Base-by-base conservation (phyloP, 2,797 vertebrate species). In the Pelochelys cantorii region DNA sequence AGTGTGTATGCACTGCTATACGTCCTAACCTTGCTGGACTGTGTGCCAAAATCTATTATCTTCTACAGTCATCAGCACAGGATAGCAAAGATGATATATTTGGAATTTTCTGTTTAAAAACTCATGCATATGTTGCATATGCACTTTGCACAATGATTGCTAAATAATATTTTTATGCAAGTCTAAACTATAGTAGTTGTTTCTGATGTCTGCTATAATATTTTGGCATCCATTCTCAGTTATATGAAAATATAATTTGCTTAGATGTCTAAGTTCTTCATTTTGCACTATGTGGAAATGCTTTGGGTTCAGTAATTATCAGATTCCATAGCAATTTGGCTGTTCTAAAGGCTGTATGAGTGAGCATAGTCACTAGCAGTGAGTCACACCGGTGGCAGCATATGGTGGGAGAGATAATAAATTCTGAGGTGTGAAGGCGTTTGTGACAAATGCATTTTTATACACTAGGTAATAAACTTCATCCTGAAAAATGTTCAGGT, bases 401-500 rank as follows among this genome's bases (percentile, higher is more conserved):
- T 95, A 89, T 92, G 94, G 89, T 87, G 86, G 52, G 68, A 71
- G 87, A 78, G 25, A 48, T 88, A 93, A 84, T 79, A 92, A 91
- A 94, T 87, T 65, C 68, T 68, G 34, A 55, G 85, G 80, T 95
- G 87, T 90, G 94, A 94, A 93, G 94, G 91, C 88, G 94, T 92
- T 74, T 87, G 85, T 95, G 95, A 95, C 90, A 97, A 95, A 92
- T 83, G 74, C 0, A 2, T 81, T 93, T 96, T 87, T 95, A 23
- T 91, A 81, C 0, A 23, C 94, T 92, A 78, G 42, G 48, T 81
- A 81, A 92, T 89, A 80, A 94, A 89, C 17, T 92, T 86, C 52
- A 13, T 87, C 0, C 20, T 87, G 77, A 96, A 92, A 95, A 92
- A 92, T 87, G 11, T 79, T 79, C 88, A 89, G 80, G 25, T 79